These are phyloP conservation scores for Lasioglossum calceatum DNA, from an alignment of 2,888 invertebrate genomes.

Conservation along the genomic window DNA sequence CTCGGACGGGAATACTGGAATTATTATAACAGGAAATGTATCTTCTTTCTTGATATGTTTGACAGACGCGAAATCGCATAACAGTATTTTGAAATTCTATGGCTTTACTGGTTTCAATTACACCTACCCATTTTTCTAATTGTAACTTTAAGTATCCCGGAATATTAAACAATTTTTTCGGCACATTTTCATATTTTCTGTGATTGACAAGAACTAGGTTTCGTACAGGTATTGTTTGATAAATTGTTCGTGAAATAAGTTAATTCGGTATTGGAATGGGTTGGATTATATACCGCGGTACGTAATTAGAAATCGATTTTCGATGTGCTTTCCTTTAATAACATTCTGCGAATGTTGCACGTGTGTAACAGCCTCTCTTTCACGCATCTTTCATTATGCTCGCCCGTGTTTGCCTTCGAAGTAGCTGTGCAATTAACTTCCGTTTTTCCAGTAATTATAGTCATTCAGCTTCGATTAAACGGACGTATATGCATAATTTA, in stretches of 20 bases:
- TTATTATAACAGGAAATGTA: too few species aligned
- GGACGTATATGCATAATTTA: neutral
- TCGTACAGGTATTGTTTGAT: neutral
- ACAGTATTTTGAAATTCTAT: too few species aligned
- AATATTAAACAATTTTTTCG: too few species aligned
- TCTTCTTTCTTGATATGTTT: too few species aligned
- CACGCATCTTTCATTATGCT: neutral
- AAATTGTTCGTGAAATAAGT: neutral
- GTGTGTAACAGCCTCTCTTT: neutral
- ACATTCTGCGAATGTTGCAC: neutral
- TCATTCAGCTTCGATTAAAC: neutral
- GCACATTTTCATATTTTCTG: too few species aligned
- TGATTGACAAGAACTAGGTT: too few species aligned
- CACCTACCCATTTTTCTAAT: too few species aligned
- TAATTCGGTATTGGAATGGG: neutral
- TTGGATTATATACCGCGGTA: neutral
- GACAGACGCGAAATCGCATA: too few species aligned
- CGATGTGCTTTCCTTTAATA: slow-evolving; percentile 7
- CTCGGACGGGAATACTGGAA: neutral
- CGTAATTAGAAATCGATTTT: slow-evolving; percentile 13
- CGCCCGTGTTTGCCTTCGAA: neutral
- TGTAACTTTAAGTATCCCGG: too few species aligned
- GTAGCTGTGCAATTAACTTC: neutral
- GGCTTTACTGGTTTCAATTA: too few species aligned
- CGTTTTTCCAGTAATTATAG: neutral